Base-by-base conservation (phyloP, 2,888 invertebrate species). In the Ceriagrion tenellum region DNA sequence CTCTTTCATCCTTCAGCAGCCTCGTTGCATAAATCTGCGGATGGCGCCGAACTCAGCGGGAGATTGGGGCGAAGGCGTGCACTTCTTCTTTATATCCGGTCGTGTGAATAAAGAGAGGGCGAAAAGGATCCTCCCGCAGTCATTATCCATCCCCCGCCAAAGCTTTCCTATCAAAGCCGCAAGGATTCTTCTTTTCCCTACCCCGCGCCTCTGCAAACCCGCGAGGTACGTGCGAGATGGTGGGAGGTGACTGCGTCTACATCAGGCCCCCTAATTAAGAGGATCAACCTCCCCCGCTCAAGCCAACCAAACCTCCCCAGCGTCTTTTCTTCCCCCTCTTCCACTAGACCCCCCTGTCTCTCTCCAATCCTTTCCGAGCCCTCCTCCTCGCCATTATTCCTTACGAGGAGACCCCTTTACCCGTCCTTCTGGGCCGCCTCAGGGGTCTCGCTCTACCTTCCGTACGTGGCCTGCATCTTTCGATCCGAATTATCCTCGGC, bases 401-500 rank as follows among this genome's bases (percentile, higher is more conserved):
- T 81, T 35, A 81, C 35, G 81, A 81, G 35, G 8, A 30, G 23
- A 26, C 35, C 81, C 26, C 81, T 69, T 69, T 10, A 8, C 30
- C 26, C 81, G 4, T 81, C 13, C 81, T 35, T 35, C 81, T 2
- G 59, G 81, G 81, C 81, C 81, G 35, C 81, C 81, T 30, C 35
- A 81, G 81, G 81, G 81, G 10, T 35, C 26, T 16, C 81, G 1
- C 59, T 47, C 4, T 59, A 81, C 81, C 81, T 81, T 81, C 81
- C 35, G 35, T 81, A 81, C 81, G 81, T 81, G 81, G 81, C 81
- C 81, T 81, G 81, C 81, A 81, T 81, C 81, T 35, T 35, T 26
- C 81, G 81, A 81, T 81, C 81, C 81, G 81, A 81, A 81, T 81
- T 81, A 81, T 35, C 81, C 81, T n/a, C 81, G 26, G 18, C 81